phyloP scores from a whole-genome alignment of 2,888 invertebrate species.

The Plagiodera versicolora region DNA sequence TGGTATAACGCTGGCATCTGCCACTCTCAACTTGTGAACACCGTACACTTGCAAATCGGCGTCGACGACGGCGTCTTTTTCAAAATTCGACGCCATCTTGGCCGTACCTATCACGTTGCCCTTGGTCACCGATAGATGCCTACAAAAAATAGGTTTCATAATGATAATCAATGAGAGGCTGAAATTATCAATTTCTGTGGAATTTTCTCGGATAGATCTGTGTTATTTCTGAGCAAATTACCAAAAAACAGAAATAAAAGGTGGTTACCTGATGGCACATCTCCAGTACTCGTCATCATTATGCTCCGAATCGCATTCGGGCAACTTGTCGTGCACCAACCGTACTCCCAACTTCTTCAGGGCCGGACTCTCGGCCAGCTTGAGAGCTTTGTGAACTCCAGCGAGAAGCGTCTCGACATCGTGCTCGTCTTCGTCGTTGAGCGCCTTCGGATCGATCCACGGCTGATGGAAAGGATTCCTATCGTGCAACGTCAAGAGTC shows the following conservation, averaged over 20 bases:
- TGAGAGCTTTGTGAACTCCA: slow-evolving; percentile 62
- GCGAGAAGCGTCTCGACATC: slow-evolving; percentile 65
- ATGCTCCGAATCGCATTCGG: slow-evolving; percentile 56
- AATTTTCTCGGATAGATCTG: no score
- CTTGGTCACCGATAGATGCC: slow-evolving; percentile 37
- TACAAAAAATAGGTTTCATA: slow-evolving; percentile 6
- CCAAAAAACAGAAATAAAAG: background rate
- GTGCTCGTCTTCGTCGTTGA: slow-evolving; percentile 61
- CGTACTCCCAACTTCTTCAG: slow-evolving; percentile 60
- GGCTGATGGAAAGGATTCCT: slow-evolving; percentile 76
- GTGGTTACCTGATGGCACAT: slow-evolving; percentile 55
- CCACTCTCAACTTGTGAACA: slow-evolving; percentile 63
- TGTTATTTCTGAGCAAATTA: no score
- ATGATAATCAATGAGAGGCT: no score
- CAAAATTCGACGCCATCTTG: slow-evolving; percentile 69
- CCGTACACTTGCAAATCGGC: slow-evolving; percentile 65
- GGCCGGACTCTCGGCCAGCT: slow-evolving; percentile 61
- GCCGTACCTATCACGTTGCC: slow-evolving; percentile 60
- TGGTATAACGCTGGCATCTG: slow-evolving; percentile 70
- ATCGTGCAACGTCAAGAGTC: slow-evolving; percentile 68
- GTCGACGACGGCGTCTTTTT: slow-evolving; percentile 67
- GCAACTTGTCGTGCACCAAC: slow-evolving; percentile 51
- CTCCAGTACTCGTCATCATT: slow-evolving; percentile 67
- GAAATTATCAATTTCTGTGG: no score
- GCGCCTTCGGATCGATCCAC: slow-evolving; percentile 78